Conservation (phyloP, 2,888 invertebrate genomes). For the Drosophila rubida region DNA sequence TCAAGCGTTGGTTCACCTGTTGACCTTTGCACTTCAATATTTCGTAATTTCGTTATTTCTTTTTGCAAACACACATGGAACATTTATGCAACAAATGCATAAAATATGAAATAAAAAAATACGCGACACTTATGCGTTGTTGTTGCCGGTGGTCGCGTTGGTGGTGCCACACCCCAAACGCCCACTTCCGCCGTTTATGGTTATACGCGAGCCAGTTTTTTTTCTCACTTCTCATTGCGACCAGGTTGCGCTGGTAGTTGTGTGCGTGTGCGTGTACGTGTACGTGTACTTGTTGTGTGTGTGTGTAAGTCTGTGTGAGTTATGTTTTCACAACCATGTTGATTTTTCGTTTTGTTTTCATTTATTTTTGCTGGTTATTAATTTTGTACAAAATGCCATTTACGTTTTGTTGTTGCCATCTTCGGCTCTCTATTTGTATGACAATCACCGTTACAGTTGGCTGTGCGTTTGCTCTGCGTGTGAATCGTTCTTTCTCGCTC, state of each 20-base stretch:
- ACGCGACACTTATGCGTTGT: slow-evolving; percentile 23
- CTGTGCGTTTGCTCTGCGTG: slow-evolving; percentile 12
- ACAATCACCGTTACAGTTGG: slow-evolving; percentile 20
- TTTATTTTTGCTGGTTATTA: slow-evolving; percentile 46
- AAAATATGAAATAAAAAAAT: slow-evolving; percentile 36
- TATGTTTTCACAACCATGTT: slow-evolving; percentile 67
- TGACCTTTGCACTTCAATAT: slow-evolving; percentile 29
- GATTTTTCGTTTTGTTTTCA: slow-evolving; percentile 57
- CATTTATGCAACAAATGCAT: slow-evolving; percentile 61
- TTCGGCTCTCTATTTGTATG: slow-evolving; percentile 27
- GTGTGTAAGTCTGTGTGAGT: slow-evolving; percentile 9
- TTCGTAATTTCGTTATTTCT: slow-evolving; percentile 28
- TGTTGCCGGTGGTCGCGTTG: not conserved
- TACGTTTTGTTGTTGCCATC: slow-evolving; percentile 27
- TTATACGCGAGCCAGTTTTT: slow-evolving; percentile 20
- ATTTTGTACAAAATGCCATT: slow-evolving; percentile 62
- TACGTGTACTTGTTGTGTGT: slow-evolving; percentile 15
- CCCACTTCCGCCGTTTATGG: slow-evolving; percentile 19
- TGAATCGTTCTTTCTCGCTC: no score
- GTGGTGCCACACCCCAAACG: slow-evolving; percentile 5
- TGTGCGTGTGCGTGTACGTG: slow-evolving; percentile 10
- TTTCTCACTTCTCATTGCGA: slow-evolving; percentile 37
- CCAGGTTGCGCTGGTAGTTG: slow-evolving; percentile 4
- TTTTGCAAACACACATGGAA: slow-evolving; percentile 23
- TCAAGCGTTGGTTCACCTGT: slow-evolving; percentile 15